Conservation (phyloP, 2,113 vertebrate species). For the Cynopterus brachyotis region DNA sequence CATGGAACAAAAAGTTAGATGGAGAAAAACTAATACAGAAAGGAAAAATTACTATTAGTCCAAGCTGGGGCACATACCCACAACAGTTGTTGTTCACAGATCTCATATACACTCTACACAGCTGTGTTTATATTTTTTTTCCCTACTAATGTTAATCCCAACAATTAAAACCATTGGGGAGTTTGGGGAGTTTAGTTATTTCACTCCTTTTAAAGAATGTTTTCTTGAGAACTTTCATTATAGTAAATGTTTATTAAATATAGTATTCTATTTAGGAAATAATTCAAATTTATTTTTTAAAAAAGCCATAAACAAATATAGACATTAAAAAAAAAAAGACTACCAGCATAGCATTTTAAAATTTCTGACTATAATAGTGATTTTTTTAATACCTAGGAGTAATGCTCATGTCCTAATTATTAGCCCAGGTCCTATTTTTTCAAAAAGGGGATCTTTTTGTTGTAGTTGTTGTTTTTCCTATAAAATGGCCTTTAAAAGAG, state of each 20-base stretch:
- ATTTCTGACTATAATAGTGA: neutral
- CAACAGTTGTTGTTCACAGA: neutral
- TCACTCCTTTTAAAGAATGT: neutral
- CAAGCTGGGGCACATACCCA: neutral
- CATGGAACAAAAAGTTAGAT: neutral
- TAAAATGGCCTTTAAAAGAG: neutral
- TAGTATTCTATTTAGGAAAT: neutral
- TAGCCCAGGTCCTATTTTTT: neutral
- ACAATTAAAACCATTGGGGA: constrained; percentile 16
- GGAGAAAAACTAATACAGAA: neutral
- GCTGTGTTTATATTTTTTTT: constrained; percentile 58
- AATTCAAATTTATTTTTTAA: neutral
- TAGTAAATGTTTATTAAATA: constrained; percentile 37
- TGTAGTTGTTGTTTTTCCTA: neutral
- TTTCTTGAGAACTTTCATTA: neutral
- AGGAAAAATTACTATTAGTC: neutral
- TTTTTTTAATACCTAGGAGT: neutral
- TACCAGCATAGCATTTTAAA: neutral
- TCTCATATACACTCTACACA: constrained; percentile 8
- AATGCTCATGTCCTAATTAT: neutral
- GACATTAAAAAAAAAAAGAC: neutral
- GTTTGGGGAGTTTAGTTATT: neutral
- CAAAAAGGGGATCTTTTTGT: neutral
- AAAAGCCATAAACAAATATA: neutral
- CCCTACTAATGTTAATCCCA: constrained; percentile 50